phyloP scores from a whole-genome alignment of 2,888 invertebrate species.

The Liopterus haemorrhoidalis region DNA sequence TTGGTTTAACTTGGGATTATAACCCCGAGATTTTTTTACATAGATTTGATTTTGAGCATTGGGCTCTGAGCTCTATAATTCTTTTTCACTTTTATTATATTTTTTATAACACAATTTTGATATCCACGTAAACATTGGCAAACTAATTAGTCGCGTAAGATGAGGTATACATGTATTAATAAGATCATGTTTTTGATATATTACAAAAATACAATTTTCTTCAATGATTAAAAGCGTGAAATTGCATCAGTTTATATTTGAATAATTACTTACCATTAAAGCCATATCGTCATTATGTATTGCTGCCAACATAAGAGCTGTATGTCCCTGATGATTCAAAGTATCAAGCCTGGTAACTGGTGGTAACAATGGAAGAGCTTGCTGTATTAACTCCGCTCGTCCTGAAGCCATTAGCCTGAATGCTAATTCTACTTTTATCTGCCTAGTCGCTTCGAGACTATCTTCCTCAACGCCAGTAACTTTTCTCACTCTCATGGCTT shows the following conservation, averaged over 20 bases:
- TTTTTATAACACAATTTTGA: too few relatives aligned
- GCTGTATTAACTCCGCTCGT: conserved; percentile 68
- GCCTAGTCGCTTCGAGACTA: conserved; percentile 41
- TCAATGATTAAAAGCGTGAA: too few relatives aligned
- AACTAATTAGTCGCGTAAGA: too few relatives aligned
- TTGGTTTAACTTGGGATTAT: too few relatives aligned
- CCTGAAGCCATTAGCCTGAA: conserved; percentile 78
- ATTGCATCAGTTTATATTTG: not conserved
- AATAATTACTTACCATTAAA: conserved; percentile 49
- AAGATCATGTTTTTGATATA: too few relatives aligned
- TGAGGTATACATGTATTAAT: too few relatives aligned
- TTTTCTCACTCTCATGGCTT: conserved; percentile 46
- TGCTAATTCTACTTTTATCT: conserved; percentile 59
- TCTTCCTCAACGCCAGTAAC: conserved; percentile 43
- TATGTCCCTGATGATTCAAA: conserved; percentile 70
- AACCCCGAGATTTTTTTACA: too few relatives aligned
- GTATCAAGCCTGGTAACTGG: conserved; percentile 66
- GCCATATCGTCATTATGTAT: conserved; percentile 73
- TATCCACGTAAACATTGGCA: too few relatives aligned
- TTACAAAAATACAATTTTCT: too few relatives aligned
- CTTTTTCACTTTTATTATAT: too few relatives aligned
- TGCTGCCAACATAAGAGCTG: conserved; percentile 78
- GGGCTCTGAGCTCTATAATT: too few relatives aligned
- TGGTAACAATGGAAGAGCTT: conserved; percentile 70
- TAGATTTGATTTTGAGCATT: too few relatives aligned